Percentiles rank a stretch among this genome's conserved stretches.
phyloP scores from a whole-genome alignment of 1,140 invertebrate genomes.

The Macrotrachela quadricornifera region DNA sequence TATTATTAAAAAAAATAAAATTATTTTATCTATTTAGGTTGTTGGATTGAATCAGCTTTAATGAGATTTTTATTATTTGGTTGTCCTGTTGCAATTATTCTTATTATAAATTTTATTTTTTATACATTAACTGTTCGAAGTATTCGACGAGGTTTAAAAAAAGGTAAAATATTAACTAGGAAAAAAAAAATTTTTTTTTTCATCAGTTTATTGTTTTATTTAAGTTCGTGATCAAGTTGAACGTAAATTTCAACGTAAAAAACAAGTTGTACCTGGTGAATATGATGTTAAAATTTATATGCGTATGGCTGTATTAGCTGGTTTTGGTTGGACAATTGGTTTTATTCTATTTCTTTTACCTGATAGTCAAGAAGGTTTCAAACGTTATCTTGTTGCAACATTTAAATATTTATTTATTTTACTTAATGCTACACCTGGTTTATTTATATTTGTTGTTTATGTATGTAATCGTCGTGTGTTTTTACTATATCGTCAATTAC shows the following conservation, averaged over 20 bases:
- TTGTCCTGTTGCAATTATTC: slow-evolving; percentile 21
- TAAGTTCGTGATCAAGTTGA: background rate
- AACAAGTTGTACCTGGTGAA: slow-evolving; percentile 13
- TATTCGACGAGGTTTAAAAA: slow-evolving; percentile 30
- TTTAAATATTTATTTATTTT: slow-evolving; percentile 20
- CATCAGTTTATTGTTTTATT: slow-evolving; percentile 9
- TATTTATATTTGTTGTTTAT: slow-evolving; percentile 27
- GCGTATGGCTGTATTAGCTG: slow-evolving; percentile 32
- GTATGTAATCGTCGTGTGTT: slow-evolving; percentile 14
- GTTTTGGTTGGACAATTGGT: slow-evolving; percentile 31
- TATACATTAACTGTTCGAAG: slow-evolving; percentile 29
- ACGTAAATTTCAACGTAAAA: background rate
- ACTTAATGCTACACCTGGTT: slow-evolving; percentile 21
- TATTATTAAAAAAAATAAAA: background rate
- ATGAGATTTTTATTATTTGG: slow-evolving; percentile 26
- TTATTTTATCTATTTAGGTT: slow-evolving; percentile 12
- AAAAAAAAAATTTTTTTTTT: slow-evolving; percentile 12
- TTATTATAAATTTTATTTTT: slow-evolving; percentile 22
- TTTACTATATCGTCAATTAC: too few species aligned
- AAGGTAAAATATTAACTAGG: too few species aligned
- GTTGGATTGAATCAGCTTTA: slow-evolving; percentile 31
- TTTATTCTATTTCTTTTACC: slow-evolving; percentile 21
- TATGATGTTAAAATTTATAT: slow-evolving; percentile 37
- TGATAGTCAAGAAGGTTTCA: slow-evolving; percentile 11
- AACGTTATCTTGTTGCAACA: slow-evolving; percentile 10